Percentiles rank a stretch among this genome's conserved stretches.
phyloP scores from a whole-genome alignment of 2,888 invertebrate genomes.

The Camptogramma bilineatum region DNA sequence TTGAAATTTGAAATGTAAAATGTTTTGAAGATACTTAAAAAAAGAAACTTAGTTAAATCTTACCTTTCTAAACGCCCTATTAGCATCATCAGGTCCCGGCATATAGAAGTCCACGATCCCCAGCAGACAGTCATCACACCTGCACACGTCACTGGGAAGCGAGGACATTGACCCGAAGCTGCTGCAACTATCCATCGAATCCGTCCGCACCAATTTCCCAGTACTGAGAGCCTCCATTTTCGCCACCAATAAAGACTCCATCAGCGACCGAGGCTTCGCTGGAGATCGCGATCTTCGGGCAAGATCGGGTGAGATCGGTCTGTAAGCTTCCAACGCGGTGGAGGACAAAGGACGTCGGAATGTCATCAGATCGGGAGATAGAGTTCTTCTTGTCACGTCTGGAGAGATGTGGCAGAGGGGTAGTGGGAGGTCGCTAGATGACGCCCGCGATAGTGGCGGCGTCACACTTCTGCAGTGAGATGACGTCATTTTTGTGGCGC shows the following conservation, averaged over 20 bases:
- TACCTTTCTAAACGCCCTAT: slow-evolving; percentile 87
- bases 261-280: slow-evolving; percentile 89
- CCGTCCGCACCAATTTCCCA: slow-evolving; percentile 88
- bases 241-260: slow-evolving; percentile 92
- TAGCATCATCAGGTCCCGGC: slow-evolving; percentile 81
- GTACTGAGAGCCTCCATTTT: slow-evolving; percentile 91
- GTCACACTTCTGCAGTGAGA: slow-evolving; percentile 81
- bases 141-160: slow-evolving; percentile 90
- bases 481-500: slow-evolving; percentile 82
- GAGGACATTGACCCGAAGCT: slow-evolving; percentile 89
- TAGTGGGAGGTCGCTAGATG: slow-evolving; percentile 68
- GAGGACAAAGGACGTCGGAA: slow-evolving; percentile 77
- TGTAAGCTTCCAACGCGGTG: slow-evolving; percentile 63
- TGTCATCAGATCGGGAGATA: slow-evolving; percentile 75
- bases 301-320: slow-evolving; percentile 79
- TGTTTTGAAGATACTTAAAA: no score
- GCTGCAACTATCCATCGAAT: slow-evolving; percentile 91
- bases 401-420: slow-evolving; percentile 65
- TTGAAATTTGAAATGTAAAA: no score
- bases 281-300: slow-evolving; percentile 78
- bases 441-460: slow-evolving; percentile 79
- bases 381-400: slow-evolving; percentile 64
- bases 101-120: slow-evolving; percentile 92
- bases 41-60: slow-evolving; percentile 38
- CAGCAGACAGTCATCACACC: slow-evolving; percentile 93